Evolutionary conservation across 23 tunicate genomes (phyloP).

Genomic region (Pegea sp.): DNA sequence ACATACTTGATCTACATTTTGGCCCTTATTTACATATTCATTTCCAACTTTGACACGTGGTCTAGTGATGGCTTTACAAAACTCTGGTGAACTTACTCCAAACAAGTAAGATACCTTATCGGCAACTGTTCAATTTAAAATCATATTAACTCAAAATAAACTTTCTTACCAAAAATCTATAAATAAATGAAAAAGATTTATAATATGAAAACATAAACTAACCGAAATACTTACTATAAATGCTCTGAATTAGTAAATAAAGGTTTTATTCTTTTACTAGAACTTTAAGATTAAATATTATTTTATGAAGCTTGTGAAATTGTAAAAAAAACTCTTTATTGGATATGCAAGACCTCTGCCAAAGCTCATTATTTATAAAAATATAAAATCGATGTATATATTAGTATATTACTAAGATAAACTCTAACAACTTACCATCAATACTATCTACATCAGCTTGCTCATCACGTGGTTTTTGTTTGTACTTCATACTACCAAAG

Average conservation of each 20-base stretch:
- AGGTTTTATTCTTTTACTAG: background rate
- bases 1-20: slow-evolving; percentile 69
- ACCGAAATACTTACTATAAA: background rate
- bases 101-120: slow-evolving; percentile 93
- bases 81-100: slow-evolving; percentile 93
- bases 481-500: slow-evolving; percentile 81
- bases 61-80: slow-evolving; percentile 60
- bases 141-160: too few relatives aligned
- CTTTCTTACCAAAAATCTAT: too few relatives aligned
- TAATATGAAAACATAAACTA: background rate
- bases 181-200: background rate
- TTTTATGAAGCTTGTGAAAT: background rate
- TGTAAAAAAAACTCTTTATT: background rate
- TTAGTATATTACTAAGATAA: background rate
- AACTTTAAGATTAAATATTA: background rate
- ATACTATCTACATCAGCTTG: slow-evolving; percentile 89
- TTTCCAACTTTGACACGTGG: slow-evolving; percentile 99
- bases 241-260: background rate
- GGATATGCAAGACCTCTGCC: too few relatives aligned
- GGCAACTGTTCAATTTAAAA: slow-evolving; percentile 64
- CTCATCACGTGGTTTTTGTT: slow-evolving; percentile 85
- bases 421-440: slow-evolving; percentile 16
- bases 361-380: too few relatives aligned
- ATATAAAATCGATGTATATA: background rate
- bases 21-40: slow-evolving; percentile 97